These are phyloP conservation scores for Regulus satrapa DNA, from an alignment of 2,113 vertebrate species.

Conservation along the genomic window DNA sequence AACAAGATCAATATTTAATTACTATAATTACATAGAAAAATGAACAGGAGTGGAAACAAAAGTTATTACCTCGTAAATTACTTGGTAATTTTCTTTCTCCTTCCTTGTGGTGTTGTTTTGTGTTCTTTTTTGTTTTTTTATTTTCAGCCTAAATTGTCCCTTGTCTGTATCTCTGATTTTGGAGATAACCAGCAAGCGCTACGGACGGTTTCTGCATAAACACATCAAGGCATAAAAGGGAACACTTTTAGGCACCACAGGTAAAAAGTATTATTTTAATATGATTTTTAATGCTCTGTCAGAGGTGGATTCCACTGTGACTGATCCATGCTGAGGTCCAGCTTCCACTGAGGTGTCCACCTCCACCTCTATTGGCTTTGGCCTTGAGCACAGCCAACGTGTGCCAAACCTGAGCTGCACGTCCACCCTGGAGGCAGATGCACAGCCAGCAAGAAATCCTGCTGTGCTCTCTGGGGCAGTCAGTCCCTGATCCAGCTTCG, in stretches of 20 bases:
- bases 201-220: neutral
- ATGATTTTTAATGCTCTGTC: neutral
- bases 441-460: neutral
- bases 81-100: neutral
- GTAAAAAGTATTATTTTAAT: neutral
- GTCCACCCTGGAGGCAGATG: neutral
- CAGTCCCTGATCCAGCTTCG: too few relatives aligned
- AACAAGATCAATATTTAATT: neutral
- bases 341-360: neutral
- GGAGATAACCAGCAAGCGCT: neutral
- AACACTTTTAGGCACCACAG: neutral
- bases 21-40: neutral
- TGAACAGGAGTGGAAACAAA: neutral
- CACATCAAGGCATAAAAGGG: neutral
- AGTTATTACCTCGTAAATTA: neutral
- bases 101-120: neutral
- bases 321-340: neutral
- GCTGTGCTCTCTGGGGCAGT: neutral
- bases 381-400: too few relatives aligned
- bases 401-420: too few relatives aligned
- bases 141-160: neutral
- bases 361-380: rapidly evolving
- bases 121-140: neutral
- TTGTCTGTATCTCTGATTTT: neutral
- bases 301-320: neutral